These are phyloP conservation scores for Panopea generosa DNA, from an alignment of 2,888 invertebrate genomes.

Conservation along the genomic window DNA sequence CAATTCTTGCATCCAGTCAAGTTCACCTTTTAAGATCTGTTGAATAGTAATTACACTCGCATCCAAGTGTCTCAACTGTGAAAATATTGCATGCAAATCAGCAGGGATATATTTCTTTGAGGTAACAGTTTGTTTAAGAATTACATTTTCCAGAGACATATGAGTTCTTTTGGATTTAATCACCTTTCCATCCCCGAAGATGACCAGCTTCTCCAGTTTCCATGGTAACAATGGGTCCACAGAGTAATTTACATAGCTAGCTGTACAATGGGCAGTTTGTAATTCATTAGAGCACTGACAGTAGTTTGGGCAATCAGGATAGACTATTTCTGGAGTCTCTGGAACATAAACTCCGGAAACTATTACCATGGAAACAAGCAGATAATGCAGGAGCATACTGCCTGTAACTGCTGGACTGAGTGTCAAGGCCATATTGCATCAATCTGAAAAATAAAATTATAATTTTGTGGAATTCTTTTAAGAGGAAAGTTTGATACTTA, in stretches of 20 bases:
- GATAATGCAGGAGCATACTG: too few relatives aligned
- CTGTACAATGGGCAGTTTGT: conserved; percentile 23
- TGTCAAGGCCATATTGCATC: too few relatives aligned
- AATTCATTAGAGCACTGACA: conserved; percentile 25
- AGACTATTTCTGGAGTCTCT: not conserved
- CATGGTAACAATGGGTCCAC: conserved; percentile 18
- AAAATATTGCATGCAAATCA: conserved; percentile 5
- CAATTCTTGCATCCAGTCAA: conserved; percentile 16
- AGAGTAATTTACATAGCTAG: conserved; percentile 11
- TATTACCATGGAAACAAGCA: too few relatives aligned
- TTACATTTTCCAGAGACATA: too few relatives aligned
- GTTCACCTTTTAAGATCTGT: conserved; percentile 25
- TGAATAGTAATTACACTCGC: conserved; percentile 38
- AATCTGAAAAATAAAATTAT: too few relatives aligned
- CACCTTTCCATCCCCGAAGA: not conserved
- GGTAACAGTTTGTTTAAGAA: not conserved
- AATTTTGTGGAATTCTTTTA: too few relatives aligned
- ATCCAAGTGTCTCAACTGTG: conserved; percentile 34
- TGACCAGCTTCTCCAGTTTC: conserved; percentile 17
- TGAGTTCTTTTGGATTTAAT: not conserved
- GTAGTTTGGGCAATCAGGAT: conserved; percentile 24
- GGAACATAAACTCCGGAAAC: too few relatives aligned
- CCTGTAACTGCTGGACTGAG: too few relatives aligned
- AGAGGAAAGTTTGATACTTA: too few relatives aligned
- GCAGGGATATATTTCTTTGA: too few relatives aligned